phyloP scores from a whole-genome alignment of 2,113 vertebrate species.

The Paralichthys olivaceus region DNA sequence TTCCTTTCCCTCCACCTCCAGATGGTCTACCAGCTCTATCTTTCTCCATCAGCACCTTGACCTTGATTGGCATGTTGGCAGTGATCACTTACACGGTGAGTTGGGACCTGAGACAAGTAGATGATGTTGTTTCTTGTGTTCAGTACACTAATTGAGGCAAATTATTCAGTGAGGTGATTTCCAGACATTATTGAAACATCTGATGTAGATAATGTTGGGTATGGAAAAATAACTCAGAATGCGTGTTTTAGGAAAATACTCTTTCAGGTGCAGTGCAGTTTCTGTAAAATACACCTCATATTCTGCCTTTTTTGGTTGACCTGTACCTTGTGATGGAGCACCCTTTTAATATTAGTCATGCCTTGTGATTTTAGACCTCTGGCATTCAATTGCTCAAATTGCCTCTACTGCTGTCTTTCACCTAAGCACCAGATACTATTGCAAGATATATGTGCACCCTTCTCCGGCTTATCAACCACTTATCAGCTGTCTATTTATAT shows the following conservation, averaged over 20 bases:
- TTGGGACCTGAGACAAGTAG: constrained; percentile 56
- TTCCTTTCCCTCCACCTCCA: constrained; percentile 70
- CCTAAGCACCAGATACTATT: constrained; percentile 26
- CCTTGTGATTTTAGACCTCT: constrained; percentile 57
- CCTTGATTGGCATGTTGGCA: constrained; percentile 98
- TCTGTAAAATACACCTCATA: not conserved
- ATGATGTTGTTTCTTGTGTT: constrained; percentile 46
- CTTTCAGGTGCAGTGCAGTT: not conserved
- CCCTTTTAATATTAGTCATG: constrained; percentile 55
- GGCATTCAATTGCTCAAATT: constrained; percentile 61
- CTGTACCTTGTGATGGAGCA: constrained; percentile 43
- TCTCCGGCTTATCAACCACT: constrained; percentile 54
- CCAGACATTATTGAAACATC: constrained; percentile 27
- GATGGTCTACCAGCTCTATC: constrained; percentile 94
- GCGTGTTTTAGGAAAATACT: not conserved
- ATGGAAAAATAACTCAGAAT: not conserved
- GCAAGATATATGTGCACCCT: constrained; percentile 62
- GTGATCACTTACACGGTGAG: constrained; percentile 98
- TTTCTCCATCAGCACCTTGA: constrained; percentile 98
- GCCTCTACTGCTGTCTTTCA: constrained; percentile 52
- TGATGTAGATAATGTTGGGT: not conserved
- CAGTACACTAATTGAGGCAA: constrained; percentile 45
- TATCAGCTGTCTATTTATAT: constrained; percentile 66
- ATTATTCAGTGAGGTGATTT: constrained; percentile 26
- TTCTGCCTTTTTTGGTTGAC: not conserved